Percentiles rank a stretch among this genome's conserved stretches.
These are phyloP conservation scores for Drosophila lowei DNA, from an alignment of 1,140 invertebrate species.

Conservation along the genomic window DNA sequence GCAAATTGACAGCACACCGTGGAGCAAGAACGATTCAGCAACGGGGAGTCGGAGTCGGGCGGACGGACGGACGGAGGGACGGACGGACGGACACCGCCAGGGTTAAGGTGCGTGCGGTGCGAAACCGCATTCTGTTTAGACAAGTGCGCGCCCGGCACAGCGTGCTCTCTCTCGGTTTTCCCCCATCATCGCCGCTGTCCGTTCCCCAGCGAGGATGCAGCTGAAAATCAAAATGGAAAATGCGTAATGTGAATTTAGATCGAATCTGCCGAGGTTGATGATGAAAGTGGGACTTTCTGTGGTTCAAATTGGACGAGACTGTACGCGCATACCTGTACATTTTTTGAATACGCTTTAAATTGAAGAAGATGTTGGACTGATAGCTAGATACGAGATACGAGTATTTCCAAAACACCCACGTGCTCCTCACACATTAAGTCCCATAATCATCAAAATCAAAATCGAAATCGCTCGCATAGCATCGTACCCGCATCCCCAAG, in stretches of 20 bases:
- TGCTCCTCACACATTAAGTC: too few relatives aligned
- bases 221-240: conserved; percentile 54
- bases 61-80: not conserved
- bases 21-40: not conserved
- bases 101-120: conserved; percentile 44
- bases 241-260: conserved; percentile 49
- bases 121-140: conserved; percentile 31
- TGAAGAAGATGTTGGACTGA: too few relatives aligned
- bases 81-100: not conserved
- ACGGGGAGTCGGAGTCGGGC: not conserved
- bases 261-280: conserved; percentile 13
- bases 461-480: conserved; percentile 12
- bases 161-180: not conserved
- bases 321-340: too few relatives aligned
- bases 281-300: not conserved
- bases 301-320: too few relatives aligned
- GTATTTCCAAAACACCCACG: too few relatives aligned
- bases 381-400: too few relatives aligned
- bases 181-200: not conserved
- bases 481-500: not conserved
- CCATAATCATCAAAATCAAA: conserved; percentile 1
- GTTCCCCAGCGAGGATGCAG: conserved; percentile 31
- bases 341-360: too few relatives aligned
- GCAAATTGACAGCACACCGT: conserved; percentile 42
- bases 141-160: conserved; percentile 1